Base-by-base conservation (phyloP, 2,113 vertebrate genomes). In the Regulus satrapa region DNA sequence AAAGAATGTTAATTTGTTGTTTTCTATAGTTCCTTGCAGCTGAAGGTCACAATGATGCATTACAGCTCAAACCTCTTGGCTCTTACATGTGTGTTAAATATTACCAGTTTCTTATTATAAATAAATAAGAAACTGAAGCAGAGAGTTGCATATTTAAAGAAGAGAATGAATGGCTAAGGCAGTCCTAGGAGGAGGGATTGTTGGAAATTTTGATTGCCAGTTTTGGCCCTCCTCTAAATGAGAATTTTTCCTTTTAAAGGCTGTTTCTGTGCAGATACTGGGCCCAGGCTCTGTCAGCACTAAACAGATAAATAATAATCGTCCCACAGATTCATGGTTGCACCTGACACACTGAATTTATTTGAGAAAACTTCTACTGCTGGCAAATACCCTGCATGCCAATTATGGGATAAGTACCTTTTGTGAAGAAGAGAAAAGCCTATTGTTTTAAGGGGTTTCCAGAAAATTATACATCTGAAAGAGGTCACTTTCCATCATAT, bases 1-100 rank as follows among this genome's bases (percentile, higher is more conserved):
- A 85, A 89, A 85, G 95, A 94, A 89, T 94, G 64, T 89, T 66
- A 89, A 90, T 93, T 93, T 96, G 77, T 85, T 95, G 86, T 63
- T 92, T 91, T 76, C 85, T 83, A 0, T 31, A 55, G 75, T 55
- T 89, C 74, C 85, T 91, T 76, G 62, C 78, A 88, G 71, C 62
- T 95, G 92, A 96, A 94, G 92, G 92, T 95, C 94, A 88, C 71
- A 58, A 7, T 56, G 87, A 89, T 79, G n/a, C 78, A 49, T 89
- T 91, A 54, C 51, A 66, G 88, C 89, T 88, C 71, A 56, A 76
- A 43, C 4, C 2, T 83, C 54, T 82, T 62, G 62, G 10, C 49
- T 87, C 66, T 72, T 85, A 92, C 6, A 8, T 34, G 15, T 54
- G 14, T 69, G 71, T 92, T 96, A 96, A 95, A 93, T 94, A 85